Conservation (phyloP, 2,113 vertebrate genomes). For the Gulo gulo region DNA sequence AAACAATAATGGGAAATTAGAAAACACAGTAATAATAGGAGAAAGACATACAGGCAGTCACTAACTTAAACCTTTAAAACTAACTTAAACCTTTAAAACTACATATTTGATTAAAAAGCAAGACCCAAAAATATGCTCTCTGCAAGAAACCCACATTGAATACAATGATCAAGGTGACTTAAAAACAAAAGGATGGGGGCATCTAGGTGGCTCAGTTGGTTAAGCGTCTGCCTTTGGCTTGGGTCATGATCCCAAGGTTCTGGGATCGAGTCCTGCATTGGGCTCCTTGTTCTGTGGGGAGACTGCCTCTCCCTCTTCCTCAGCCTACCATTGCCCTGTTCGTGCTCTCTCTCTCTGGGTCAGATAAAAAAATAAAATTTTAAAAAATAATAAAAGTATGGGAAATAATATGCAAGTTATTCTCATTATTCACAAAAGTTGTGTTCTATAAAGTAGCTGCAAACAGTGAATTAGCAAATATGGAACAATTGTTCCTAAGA, state of each 20-base stretch:
- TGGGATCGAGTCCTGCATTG: too few species aligned
- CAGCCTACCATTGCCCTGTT: too few species aligned
- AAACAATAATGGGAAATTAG: neutral
- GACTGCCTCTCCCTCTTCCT: too few species aligned
- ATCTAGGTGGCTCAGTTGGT: too few species aligned
- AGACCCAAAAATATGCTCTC: neutral
- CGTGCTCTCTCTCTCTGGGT: too few species aligned
- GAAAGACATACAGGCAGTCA: neutral
- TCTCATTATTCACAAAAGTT: neutral
- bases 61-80: conserved; percentile 34
- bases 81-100: conserved; percentile 31
- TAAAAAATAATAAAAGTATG: neutral
- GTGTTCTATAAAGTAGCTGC: neutral
- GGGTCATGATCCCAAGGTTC: too few species aligned
- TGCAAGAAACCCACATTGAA: neutral
- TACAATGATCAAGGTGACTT: neutral
- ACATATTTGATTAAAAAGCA: neutral
- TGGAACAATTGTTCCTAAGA: neutral
- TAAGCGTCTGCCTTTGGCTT: too few species aligned
- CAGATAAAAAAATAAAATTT: too few species aligned
- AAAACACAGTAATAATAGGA: neutral
- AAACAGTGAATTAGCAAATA: neutral
- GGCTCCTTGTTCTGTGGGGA: too few species aligned
- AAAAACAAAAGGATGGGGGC: too few species aligned
- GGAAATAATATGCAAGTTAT: neutral